Conservation (phyloP, 2,888 invertebrate genomes). For the Auanema sp. region DNA sequence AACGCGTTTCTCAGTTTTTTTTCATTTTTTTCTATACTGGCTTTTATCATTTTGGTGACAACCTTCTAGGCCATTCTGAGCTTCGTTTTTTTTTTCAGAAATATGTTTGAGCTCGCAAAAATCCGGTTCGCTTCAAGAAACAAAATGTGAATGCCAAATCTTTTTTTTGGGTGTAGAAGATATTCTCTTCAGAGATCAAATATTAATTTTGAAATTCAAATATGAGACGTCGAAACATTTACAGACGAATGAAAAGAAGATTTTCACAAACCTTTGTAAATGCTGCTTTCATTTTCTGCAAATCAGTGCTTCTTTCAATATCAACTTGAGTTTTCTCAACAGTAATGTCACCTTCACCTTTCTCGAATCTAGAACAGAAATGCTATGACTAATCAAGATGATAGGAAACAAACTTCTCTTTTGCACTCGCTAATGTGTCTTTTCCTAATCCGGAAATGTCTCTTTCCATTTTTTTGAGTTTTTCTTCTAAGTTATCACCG, state of each 20-base stretch:
- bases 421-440: constrained; percentile 50
- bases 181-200: too few species aligned
- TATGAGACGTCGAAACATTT: too few species aligned
- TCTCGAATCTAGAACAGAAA: constrained; percentile 46
- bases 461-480: constrained; percentile 41
- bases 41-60: too few species aligned
- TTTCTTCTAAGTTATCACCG: constrained; percentile 54
- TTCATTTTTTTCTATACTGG: too few species aligned
- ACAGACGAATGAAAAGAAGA: background rate
- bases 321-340: constrained; percentile 47
- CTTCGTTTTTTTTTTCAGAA: too few species aligned
- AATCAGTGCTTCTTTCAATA: constrained; percentile 51
- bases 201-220: too few species aligned
- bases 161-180: too few species aligned
- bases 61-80: too few species aligned
- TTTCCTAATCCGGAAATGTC: constrained; percentile 51
- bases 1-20: background rate
- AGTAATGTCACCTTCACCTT: constrained; percentile 45
- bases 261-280: constrained; percentile 44
- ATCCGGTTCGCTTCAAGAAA: too few species aligned
- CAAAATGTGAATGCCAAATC: too few species aligned
- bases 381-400: constrained; percentile 10
- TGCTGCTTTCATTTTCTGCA: constrained; percentile 51
- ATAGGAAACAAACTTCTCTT: constrained; percentile 47
- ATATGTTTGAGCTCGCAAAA: too few species aligned